Conservation (phyloP, 2,888 invertebrate species). For the Clivina fossor region DNA sequence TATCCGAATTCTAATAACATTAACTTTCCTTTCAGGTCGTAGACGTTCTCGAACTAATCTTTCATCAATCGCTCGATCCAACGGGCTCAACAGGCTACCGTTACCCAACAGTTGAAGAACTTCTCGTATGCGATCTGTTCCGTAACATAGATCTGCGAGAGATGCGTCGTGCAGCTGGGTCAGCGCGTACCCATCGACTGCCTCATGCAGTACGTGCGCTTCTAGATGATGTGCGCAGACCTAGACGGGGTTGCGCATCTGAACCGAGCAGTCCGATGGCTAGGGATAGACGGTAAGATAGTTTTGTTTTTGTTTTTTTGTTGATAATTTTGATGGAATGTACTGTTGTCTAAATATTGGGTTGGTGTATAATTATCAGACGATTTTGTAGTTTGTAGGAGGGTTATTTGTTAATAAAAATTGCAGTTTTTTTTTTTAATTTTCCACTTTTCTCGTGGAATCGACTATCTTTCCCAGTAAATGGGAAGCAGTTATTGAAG, state of each 20-base stretch:
- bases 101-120: conserved; percentile 76
- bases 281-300: conserved; percentile 47
- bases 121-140: conserved; percentile 82
- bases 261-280: conserved; percentile 46
- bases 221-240: conserved; percentile 44
- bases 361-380: too few species aligned
- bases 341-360: too few species aligned
- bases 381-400: too few species aligned
- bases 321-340: too few species aligned
- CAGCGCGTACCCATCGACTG: conserved; percentile 55
- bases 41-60: conserved; percentile 76
- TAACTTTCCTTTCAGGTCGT: conserved; percentile 60
- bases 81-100: conserved; percentile 53
- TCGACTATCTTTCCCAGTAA: too few species aligned
- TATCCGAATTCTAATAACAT: not conserved
- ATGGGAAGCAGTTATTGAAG: too few species aligned
- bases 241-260: conserved; percentile 34
- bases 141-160: conserved; percentile 86
- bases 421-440: too few species aligned
- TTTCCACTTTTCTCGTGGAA: too few species aligned
- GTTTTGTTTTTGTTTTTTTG: too few species aligned
- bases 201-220: conserved; percentile 47
- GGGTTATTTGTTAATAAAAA: too few species aligned
- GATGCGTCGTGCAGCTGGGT: conserved; percentile 79
- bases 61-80: conserved; percentile 58